Evolutionary conservation across 2,888 invertebrate species (phyloP), one percentile per base, ranked within the genome.

Genomic region (Polyommatus iphigenia): DNA sequence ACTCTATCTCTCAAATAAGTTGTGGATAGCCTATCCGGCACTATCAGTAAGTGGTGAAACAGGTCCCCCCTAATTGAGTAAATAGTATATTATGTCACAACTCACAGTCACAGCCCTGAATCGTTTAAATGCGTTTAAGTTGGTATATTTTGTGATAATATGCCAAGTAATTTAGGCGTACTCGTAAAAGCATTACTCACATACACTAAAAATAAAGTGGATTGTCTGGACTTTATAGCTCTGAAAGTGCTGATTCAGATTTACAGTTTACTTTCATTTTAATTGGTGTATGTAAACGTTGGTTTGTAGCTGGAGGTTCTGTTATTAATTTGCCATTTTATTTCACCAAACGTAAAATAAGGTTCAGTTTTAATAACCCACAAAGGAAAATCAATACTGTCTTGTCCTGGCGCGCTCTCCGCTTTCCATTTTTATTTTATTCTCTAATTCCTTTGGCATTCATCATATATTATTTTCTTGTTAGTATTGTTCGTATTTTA

Each of bases 351-450:
- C 18, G 18, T 67, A 67, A 67, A 67, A 67, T 32, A 15, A 32
- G 67, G 18, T 67, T 67, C 67, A 20, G 15, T 67, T 67, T 67
- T 67, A 32, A 67, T 67, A 67, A 67, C 67, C 67, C 29, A 32
- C 67, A 67, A 67, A 67, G 67, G 29, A 32, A 67, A 67, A 67
- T 67, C 67, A 67, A 67, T 67, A 67, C 5, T 24, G 18, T 32
- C 67, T 67, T 67, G 67, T 67, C 29, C 29, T 32, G 67, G 29
- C 18, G 67, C 67, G 67, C 29, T 67, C 24, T 67, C 29, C 3
- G 67, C 67, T 67, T 67, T 32, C 29, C 67, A 15, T 67, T 67
- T 18, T 67, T 67, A 67, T 67, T 67, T 67, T 67, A 67, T 32
- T 29, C 24, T 62, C 24, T 62, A 67, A 29, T 32, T 32, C 67